A percentile compares a stretch with the other conserved stretches of the same genome.
phyloP scores from a whole-genome alignment of 2,797 vertebrate genomes.

The Sebastes ruberrimus region DNA sequence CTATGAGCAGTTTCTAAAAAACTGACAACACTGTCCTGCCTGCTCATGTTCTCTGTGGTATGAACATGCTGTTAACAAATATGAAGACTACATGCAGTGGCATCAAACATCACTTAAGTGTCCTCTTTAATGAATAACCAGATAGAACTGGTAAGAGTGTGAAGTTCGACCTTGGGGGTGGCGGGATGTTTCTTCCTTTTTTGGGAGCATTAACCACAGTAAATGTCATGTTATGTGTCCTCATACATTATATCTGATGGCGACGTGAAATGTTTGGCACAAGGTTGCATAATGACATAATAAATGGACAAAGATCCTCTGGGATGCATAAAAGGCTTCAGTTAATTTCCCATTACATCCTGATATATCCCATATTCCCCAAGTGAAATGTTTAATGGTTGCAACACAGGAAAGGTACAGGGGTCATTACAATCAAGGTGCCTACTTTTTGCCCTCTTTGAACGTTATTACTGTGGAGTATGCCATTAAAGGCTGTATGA shows the following conservation, averaged over 20 bases:
- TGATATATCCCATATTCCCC: neutral
- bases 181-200: neutral
- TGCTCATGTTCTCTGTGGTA: neutral
- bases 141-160: neutral
- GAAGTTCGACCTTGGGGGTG: neutral
- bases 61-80: neutral
- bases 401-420: neutral
- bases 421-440: neutral
- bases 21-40: neutral
- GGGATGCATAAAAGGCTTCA: neutral
- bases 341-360: neutral
- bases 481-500: neutral
- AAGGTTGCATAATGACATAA: neutral
- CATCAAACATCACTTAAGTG: neutral
- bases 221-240: neutral
- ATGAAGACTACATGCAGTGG: too few relatives aligned
- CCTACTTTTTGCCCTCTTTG: neutral
- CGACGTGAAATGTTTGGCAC: neutral
- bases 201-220: neutral
- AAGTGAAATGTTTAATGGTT: neutral
- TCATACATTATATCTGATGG: neutral
- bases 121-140: neutral
- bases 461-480: neutral
- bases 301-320: neutral
- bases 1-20: neutral